Conservation (phyloP, 2,113 vertebrate genomes). For the Peromyscus leucopus region DNA sequence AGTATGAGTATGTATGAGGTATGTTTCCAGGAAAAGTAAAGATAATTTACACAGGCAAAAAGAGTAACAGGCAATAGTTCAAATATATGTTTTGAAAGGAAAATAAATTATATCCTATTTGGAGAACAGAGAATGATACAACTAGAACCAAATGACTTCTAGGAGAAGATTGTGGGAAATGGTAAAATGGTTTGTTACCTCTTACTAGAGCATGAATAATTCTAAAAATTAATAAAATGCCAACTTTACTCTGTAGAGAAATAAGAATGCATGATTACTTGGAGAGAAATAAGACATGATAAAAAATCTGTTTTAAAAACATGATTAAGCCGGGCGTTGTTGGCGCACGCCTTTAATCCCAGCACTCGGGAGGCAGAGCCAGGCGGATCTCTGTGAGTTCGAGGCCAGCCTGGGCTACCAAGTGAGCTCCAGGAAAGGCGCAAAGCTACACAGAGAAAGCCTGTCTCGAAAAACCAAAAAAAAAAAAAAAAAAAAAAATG, state of each 20-base stretch:
- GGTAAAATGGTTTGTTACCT: background rate
- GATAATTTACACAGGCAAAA: background rate
- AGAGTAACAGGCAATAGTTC: background rate
- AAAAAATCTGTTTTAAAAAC: slow-evolving; percentile 37
- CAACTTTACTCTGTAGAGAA: background rate
- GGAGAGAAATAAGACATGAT: background rate
- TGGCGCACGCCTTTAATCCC: too few species aligned
- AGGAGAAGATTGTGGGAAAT: background rate
- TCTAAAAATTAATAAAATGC: background rate
- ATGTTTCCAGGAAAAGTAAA: background rate
- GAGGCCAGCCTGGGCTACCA: too few species aligned
- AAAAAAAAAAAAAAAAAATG: too few species aligned
- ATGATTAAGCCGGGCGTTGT: too few species aligned
- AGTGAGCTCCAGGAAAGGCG: too few species aligned
- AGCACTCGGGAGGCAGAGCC: too few species aligned
- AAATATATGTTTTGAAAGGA: background rate
- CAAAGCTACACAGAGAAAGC: too few species aligned
- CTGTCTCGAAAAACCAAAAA: too few species aligned
- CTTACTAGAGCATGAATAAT: too few species aligned
- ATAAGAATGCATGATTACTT: background rate
- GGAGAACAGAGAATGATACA: background rate
- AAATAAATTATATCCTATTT: background rate
- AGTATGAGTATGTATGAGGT: background rate
- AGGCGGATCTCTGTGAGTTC: too few species aligned
- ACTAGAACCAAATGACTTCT: background rate